Conservation (phyloP, 1,140 invertebrate species). For the Drosophila jambulina region DNA sequence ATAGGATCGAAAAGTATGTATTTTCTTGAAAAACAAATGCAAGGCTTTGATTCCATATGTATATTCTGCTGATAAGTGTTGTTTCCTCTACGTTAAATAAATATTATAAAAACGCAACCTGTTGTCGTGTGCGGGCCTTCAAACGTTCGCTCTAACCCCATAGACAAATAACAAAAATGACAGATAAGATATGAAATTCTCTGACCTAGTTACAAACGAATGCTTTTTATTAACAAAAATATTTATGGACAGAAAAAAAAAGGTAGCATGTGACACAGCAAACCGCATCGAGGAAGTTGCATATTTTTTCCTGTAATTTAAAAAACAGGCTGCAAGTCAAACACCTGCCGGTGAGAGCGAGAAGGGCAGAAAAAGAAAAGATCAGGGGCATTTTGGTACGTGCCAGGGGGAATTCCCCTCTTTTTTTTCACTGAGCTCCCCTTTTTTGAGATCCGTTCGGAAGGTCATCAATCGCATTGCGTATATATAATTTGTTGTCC, state of each 20-base stretch:
- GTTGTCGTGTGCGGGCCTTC: slow-evolving; percentile 41
- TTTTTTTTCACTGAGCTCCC: slow-evolving; percentile 9
- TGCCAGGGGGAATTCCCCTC: slow-evolving; percentile 40
- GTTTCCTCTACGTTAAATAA: not conserved
- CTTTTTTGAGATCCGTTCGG: slow-evolving; percentile 23
- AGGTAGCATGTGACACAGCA: slow-evolving; percentile 50
- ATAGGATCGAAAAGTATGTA: not conserved
- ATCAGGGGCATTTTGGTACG: slow-evolving; percentile 40
- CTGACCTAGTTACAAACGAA: slow-evolving; percentile 65
- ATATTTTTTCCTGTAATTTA: slow-evolving; percentile 35
- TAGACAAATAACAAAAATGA: slow-evolving; percentile 23
- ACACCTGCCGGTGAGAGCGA: slow-evolving; percentile 60
- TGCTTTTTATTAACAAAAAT: slow-evolving; percentile 20
- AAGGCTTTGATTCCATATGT: slow-evolving; percentile 24
- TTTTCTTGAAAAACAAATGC: slow-evolving; percentile 17
- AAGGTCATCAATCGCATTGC: slow-evolving; percentile 52
- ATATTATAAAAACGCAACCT: slow-evolving; percentile 45
- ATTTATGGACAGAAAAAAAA: not conserved
- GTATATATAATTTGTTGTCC: slow-evolving; percentile 48
- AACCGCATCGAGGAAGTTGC: slow-evolving; percentile 58
- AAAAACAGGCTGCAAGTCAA: slow-evolving; percentile 64
- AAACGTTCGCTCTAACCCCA: slow-evolving; percentile 33
- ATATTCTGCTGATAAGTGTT: slow-evolving; percentile 22
- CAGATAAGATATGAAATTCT: slow-evolving; percentile 61
- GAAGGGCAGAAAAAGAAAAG: slow-evolving; percentile 15